A percentile compares a stretch with the other conserved stretches of the same genome.
Conservation (phyloP, 2,797 vertebrate species). For the Cyclura pinguis region DNA sequence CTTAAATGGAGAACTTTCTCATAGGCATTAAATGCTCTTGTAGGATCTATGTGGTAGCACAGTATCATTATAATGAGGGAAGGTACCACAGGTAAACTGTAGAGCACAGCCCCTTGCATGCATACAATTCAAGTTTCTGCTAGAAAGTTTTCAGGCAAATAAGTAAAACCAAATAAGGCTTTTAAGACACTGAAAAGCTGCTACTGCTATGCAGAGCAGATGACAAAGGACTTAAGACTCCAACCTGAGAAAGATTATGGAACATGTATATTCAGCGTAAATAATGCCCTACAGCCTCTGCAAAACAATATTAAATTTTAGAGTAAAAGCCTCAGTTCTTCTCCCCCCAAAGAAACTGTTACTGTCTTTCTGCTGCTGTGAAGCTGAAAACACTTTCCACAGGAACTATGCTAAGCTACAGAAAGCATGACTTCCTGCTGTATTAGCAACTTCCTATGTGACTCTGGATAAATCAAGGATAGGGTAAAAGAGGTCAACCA, state of each 20-base stretch:
- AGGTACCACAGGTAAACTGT: not conserved
- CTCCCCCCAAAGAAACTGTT: not conserved
- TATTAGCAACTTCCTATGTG: not conserved
- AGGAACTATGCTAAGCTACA: not conserved
- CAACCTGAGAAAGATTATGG: not conserved
- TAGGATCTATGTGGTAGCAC: not conserved
- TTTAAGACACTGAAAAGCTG: not conserved
- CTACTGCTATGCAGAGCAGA: not conserved
- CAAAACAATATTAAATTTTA: not conserved
- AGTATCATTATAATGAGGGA: not conserved
- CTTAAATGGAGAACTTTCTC: not conserved
- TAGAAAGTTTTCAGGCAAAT: not conserved
- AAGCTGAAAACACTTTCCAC: not conserved
- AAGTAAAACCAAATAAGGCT: not conserved
- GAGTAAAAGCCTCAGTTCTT: not conserved
- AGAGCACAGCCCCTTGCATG: not conserved
- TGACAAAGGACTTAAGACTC: not conserved
- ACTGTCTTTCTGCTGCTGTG: not conserved
- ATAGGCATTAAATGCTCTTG: not conserved
- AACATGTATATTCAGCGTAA: no score
- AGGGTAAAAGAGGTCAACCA: constrained; percentile 4
- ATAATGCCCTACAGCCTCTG: not conserved
- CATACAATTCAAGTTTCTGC: not conserved
- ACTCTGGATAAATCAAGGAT: not conserved
- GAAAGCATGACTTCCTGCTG: not conserved